A percentile compares a stretch with the other conserved stretches of the same genome.
Evolutionary conservation across 2,888 invertebrate species (phyloP).

Genomic region (Sympetrum striolatum): DNA sequence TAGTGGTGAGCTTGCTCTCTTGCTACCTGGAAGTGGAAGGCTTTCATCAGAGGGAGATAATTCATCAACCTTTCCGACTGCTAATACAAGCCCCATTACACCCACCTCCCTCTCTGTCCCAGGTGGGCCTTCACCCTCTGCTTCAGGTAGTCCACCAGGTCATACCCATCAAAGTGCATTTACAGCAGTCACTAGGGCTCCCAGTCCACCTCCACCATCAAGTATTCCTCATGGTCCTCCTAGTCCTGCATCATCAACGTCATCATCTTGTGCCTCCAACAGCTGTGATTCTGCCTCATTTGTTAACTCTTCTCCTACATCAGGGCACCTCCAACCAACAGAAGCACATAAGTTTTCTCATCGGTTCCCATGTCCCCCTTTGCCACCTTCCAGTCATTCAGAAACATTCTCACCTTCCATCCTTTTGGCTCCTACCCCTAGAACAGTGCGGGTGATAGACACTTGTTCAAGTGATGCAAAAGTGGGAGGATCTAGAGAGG

Average conservation of each 20-base stretch:
- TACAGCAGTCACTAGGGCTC: slow-evolving; percentile 56
- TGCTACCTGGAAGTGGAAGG: slow-evolving; percentile 65
- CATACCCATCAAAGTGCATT: slow-evolving; percentile 56
- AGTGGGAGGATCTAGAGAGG: background rate
- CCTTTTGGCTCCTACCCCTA: background rate
- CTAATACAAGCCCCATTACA: slow-evolving; percentile 52
- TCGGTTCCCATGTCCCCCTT: background rate
- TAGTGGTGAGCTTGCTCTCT: slow-evolving; percentile 71
- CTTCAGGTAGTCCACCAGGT: background rate
- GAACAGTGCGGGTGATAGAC: background rate
- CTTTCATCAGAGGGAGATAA: slow-evolving; percentile 55
- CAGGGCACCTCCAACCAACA: background rate
- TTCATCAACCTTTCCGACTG: slow-evolving; percentile 58
- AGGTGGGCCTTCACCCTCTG: slow-evolving; percentile 35
- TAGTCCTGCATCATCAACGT: background rate
- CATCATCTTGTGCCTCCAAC: slow-evolving; percentile 13
- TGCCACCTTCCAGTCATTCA: background rate
- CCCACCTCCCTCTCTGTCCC: slow-evolving; percentile 51
- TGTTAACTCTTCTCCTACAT: background rate
- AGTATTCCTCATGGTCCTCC: background rate
- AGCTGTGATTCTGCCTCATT: slow-evolving; percentile 2
- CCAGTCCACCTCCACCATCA: slow-evolving; percentile 26
- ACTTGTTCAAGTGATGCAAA: background rate
- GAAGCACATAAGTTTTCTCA: background rate
- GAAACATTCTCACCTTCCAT: background rate